Base-by-base conservation (phyloP, 2,888 invertebrate species). In the Ormia ochracea region DNA sequence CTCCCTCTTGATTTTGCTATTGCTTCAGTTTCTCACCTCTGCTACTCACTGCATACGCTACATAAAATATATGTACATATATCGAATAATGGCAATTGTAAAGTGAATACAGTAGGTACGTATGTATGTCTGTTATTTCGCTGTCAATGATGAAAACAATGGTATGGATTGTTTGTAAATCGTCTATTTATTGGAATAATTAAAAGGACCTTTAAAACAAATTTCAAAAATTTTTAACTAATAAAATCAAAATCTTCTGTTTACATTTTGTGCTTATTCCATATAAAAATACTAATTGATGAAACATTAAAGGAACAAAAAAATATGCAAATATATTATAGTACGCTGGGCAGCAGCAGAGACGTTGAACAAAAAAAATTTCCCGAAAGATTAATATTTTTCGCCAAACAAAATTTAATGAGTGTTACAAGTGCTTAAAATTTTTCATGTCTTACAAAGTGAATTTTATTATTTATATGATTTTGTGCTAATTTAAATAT, bases 401-500 rank as follows among this genome's bases (percentile, higher is more conserved):
- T 56, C 31, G 21, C 4, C 14, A 12, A 26, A 23, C 6, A 5
- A 59, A 41, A 14, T 19, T 9, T 19, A 38, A 21, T 19, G 48
- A 69, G 72, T 72, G 76, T 41, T 58, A 28, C 48, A 68, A 68
- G 69, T 75, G 75, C 41, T 68, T 26, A 26, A 43, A 31, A 33
- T 58, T 66, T 28, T 41, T 7, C 7, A 33, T 19, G n/a, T 10
- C 10, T 17, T 23, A 38, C 1, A 9, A 58, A 59, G 59, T 70
- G 58, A 23, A 28, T 45, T 36, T 36, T 36, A 21, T 1, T 56
- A 12, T 45, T 26, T 36, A 36, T 36, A n/a, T 68, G 6, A 21
- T 21, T 31, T 33, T 31, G 7, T 14, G 31, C 23, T 26, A 4
- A 38, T 28, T 21, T 3, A 17, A 56, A 54, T 17, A 14, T 63